Base-by-base conservation (phyloP, 1,140 invertebrate species). In the Aphaenogaster floridana region DNA sequence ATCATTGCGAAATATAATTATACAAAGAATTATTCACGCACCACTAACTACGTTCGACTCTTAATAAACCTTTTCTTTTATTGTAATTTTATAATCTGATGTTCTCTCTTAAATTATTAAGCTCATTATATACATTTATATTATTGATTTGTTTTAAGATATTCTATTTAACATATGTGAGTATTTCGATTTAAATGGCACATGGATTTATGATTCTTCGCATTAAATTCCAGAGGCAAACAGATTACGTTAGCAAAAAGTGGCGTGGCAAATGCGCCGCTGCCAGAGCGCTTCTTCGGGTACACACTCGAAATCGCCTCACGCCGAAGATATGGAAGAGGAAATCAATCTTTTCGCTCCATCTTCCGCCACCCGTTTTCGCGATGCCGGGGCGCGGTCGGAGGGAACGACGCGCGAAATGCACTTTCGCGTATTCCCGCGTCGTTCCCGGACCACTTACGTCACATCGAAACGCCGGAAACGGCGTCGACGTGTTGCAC, bases 341-440 rank as follows among this genome's bases (percentile, higher is more conserved):
- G 80, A 74, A 84, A 84, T 84, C 80, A 66, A 45, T 74, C 45
- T 50, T 50, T 57, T 69, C 81, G 42, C 39, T 89, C 39, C 34
- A 50, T 86, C 76, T 80, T 57, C 45, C 59, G 36, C 50, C 39
- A 45, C 11, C 15, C 36, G 42, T 34, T 59, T 57, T 50, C 78
- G 66, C 57, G 68, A 74, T 42, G 59, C 7, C 17, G 50, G 66
- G 28, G 17, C 21, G 45, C n/a, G 21, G 80, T 9, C 7, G 42
- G 45, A 21, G 54, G 59, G 45, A 50, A 63, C 87, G 88, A 79
- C 84, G 89, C 84, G 63, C 86, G 71, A 87, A 90, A 90, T 89
- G 88, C 78, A 90, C 88, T 89, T 80, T 69, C 76, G 77, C 77
- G 85, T 79, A 86, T 86, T 86, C 85, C 48, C 64, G 66, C 85